phyloP scores from a whole-genome alignment of 2,888 invertebrate genomes.

The Drosophila aldrichi region DNA sequence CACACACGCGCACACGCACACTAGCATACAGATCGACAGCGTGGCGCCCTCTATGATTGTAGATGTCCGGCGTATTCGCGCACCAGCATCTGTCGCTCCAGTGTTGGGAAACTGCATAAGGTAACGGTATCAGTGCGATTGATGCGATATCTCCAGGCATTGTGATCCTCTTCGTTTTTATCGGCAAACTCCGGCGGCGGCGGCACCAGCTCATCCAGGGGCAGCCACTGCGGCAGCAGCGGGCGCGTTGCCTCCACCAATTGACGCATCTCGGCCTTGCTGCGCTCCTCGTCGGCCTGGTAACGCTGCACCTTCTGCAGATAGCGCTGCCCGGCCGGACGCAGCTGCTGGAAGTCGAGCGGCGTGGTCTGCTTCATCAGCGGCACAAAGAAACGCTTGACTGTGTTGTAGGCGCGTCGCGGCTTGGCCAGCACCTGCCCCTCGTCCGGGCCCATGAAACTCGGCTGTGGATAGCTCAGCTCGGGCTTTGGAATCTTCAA shows the following conservation, averaged over 20 bases:
- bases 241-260: slow-evolving; percentile 9
- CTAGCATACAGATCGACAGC: neutral
- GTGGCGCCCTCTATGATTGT: neutral
- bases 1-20: neutral
- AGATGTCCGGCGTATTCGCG: slow-evolving; percentile 16
- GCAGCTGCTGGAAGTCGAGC: neutral
- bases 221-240: slow-evolving; percentile 6
- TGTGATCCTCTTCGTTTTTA: neutral
- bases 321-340: slow-evolving; percentile 12
- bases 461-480: no score
- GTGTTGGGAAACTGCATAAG: slow-evolving; percentile 13
- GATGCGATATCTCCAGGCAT: slow-evolving; percentile 14
- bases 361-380: neutral
- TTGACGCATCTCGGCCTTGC: neutral
- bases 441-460: no score
- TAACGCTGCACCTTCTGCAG: neutral
- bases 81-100: neutral
- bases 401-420: neutral
- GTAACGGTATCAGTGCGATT: slow-evolving; percentile 18
- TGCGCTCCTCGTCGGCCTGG: neutral
- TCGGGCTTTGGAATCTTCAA: no score
- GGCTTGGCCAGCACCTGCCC: neutral
- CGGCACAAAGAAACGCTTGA: slow-evolving; percentile 6
- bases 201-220: slow-evolving; percentile 11
- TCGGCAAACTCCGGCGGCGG: slow-evolving; percentile 15